Evolutionary conservation across 2,113 vertebrate species (phyloP), one percentile per base, ranked within the genome.

Genomic region (Crocuta crocuta): DNA sequence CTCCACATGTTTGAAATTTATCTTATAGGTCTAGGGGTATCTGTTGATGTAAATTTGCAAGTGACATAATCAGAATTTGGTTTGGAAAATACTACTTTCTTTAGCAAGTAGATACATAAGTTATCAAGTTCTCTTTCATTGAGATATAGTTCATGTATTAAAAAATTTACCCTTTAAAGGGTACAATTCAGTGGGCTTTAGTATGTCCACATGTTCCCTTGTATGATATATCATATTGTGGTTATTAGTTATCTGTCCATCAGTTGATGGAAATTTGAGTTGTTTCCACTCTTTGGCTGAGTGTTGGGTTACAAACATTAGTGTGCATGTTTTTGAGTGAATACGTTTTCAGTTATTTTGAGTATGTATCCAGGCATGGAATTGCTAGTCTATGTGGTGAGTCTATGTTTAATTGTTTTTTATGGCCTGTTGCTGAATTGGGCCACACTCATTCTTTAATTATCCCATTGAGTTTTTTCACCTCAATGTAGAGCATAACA

Each of bases 221-320:
- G 0, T 48, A 28, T 15, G 16, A 0, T 10, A 9, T 7, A 15
- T 1, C 31, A 35, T 1, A 26, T 7, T 24, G 4, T 9, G 2
- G 13, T 81, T n/a, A 45, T 61, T 33, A 11, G 9, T 68, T 66
- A 53, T 70, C 12, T 4, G 23, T 33, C 5, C 21, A 65, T 58
- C 50, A 4, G 0, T 2, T 24, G 63, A n/a, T 91, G 53, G 7
- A 43, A 43, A 26, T 63, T 55, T 85, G 33, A 53, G 6, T 61
- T 83, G 1, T 5, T 58, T 79, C 33, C 1, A 16, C 19, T 39
- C 84, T 74, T 68, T 31, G 35, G 19, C 1, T n/a, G 45, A 79
- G 73, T 53, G 1, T 66, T n/a, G 3, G 5, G 23, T 17, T 71
- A 7, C 48, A 5, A 58, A 88, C 10, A 73, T 48, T 33, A n/a